phyloP scores from a whole-genome alignment of 2,113 vertebrate species.

The Phyllopteryx taeniolatus region DNA sequence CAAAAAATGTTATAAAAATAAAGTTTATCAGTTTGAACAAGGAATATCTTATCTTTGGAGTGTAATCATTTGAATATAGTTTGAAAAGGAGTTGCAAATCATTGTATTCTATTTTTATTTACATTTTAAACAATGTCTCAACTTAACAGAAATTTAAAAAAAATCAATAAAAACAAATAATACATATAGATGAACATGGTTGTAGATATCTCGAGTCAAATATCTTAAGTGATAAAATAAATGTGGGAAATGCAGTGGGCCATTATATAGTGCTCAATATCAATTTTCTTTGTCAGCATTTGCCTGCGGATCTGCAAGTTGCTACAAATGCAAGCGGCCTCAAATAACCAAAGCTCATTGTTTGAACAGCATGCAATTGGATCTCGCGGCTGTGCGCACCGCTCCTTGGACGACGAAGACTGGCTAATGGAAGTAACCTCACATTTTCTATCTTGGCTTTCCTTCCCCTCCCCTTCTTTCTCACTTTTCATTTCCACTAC shows the following conservation, averaged over 20 bases:
- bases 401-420: not conserved
- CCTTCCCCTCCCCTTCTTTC: not conserved
- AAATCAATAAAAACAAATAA: not conserved
- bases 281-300: not conserved
- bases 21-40: too few species aligned
- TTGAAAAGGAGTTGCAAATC: too few species aligned
- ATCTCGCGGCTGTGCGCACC: not conserved
- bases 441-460: not conserved
- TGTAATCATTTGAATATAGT: too few species aligned
- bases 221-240: not conserved
- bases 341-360: constrained; percentile 3
- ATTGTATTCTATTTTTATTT: too few species aligned
- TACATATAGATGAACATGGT: not conserved
- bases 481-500: constrained; percentile 1
- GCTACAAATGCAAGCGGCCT: not conserved
- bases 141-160: not conserved
- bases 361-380: not conserved
- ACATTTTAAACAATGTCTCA: too few species aligned
- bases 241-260: not conserved
- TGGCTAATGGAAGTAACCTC: constrained; percentile 1
- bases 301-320: not conserved
- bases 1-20: too few species aligned
- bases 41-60: too few species aligned
- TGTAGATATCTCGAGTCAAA: too few species aligned
- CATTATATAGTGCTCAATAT: not conserved